Evolutionary conservation across 35 echinoderm and acorn worm species (phyloP), one percentile per base, ranked within the genome.

Genomic region (Ophiothrix spiculata): DNA sequence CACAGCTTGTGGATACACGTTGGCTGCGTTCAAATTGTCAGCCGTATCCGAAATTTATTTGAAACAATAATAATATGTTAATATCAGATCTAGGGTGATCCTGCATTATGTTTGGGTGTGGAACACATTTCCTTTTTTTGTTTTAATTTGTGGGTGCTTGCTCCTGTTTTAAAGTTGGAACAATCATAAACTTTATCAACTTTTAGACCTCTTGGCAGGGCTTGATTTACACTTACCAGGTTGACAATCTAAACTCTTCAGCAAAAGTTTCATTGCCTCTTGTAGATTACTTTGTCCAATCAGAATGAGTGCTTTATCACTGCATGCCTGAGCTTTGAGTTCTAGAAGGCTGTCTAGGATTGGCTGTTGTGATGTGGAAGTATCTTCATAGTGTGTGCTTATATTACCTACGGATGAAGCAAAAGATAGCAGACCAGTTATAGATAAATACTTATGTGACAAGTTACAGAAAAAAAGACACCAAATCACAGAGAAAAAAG

Each of bases 301-400:
- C 75, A 90, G 84, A 74, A 95, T 87, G 23, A 95, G 3, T 33
- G 93, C 84, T 88, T 95, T 95, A 73, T 95, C 90, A 79, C 76
- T 95, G 80, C 90, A 95, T 31, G 88, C 79, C 56, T 86, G 80
- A 16, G 75, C 84, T 39, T 95, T 95, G 35, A 95, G 74, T 32
- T 82, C 75, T 42, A 84, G 56, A 36, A 84, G 81, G 33, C 81
- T 64, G 23, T 74, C 77, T 16, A 11, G 39, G 38, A 75, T 75
- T 77, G 84, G 84, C 39, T 80, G 29, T 33, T 56, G 28, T 39
- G 13, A 46, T 39, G 13, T 6, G 29, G n/a, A 1, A 37, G 0
- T 37, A 16, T n/a, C n/a, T 32, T 39, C 19, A 81, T 21, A 8
- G 16, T 38, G 28, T 25, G 21, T 78, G 10, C 74, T 13, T 38